These are phyloP conservation scores for Ormyrus labotus DNA, from an alignment of 2,888 invertebrate genomes.

Conservation along the genomic window DNA sequence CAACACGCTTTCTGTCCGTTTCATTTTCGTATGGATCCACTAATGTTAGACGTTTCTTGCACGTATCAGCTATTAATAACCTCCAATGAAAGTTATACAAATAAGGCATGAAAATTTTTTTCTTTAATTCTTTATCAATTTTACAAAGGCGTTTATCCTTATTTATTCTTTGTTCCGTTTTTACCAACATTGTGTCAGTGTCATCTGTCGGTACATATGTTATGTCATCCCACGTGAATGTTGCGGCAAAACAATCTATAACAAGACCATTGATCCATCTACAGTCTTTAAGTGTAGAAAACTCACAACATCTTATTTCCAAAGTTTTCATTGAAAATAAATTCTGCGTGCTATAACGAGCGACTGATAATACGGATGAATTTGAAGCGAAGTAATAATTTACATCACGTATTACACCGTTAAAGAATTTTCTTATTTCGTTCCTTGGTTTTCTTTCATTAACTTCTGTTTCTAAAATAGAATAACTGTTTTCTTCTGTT, in stretches of 20 bases:
- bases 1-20: background rate
- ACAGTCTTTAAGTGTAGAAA: background rate
- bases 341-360: slow-evolving; percentile 16
- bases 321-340: background rate
- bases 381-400: slow-evolving; percentile 44
- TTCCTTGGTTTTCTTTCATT: too few species aligned
- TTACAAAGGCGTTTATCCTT: background rate
- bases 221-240: background rate
- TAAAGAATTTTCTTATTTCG: background rate
- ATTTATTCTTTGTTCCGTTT: background rate
- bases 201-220: slow-evolving; percentile 18
- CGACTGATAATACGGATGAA: slow-evolving; percentile 30
- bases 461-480: background rate
- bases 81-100: slow-evolving; percentile 5
- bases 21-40: slow-evolving; percentile 25
- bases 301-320: slow-evolving; percentile 6
- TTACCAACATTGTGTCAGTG: background rate
- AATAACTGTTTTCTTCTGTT: background rate
- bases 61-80: background rate
- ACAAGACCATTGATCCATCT: background rate
- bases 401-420: background rate
- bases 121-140: background rate
- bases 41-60: background rate
- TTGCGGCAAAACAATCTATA: slow-evolving; percentile 2
- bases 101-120: slow-evolving; percentile 14